Conservation (phyloP, 23 tunicate species). For the Halocynthia roretzi region DNA sequence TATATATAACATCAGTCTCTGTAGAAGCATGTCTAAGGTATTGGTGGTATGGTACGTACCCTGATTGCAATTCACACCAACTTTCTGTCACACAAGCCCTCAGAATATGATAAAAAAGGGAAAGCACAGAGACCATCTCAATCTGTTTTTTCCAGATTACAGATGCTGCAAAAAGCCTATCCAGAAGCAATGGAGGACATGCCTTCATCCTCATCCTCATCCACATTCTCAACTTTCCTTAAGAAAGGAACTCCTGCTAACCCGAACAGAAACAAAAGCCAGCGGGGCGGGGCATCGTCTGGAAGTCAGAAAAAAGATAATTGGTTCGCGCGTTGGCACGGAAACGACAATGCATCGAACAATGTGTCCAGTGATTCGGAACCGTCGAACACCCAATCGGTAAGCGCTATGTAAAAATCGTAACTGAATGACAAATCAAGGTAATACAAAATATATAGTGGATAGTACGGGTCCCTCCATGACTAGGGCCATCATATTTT, state of each 20-base stretch:
- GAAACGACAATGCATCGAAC: conserved; percentile 7
- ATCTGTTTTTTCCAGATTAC: conserved; percentile 4
- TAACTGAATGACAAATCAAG: no score
- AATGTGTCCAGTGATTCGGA: conserved; percentile 13
- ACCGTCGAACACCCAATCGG: conserved; percentile 5
- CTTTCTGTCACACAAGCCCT: no score
- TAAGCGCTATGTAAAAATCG: not conserved
- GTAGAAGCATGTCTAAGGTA: no score
- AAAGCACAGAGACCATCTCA: no score
- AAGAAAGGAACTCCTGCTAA: not conserved
- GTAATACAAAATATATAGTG: no score
- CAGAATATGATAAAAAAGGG: no score
- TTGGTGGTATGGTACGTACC: no score
- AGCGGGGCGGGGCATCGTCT: not conserved
- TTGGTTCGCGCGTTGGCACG: conserved; percentile 20
- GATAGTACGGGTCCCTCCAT: no score
- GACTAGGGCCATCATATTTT: no score
- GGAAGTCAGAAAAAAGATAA: not conserved
- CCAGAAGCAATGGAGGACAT: conserved; percentile 20
- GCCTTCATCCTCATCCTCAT: not conserved
- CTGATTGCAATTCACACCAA: no score
- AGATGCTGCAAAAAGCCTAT: conserved; percentile 19
- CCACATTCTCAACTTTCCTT: not conserved
- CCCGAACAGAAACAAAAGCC: no score
- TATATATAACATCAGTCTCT: no score